These are phyloP conservation scores for Erythrocercus mccallii DNA, from an alignment of 2,113 vertebrate genomes.

Conservation along the genomic window DNA sequence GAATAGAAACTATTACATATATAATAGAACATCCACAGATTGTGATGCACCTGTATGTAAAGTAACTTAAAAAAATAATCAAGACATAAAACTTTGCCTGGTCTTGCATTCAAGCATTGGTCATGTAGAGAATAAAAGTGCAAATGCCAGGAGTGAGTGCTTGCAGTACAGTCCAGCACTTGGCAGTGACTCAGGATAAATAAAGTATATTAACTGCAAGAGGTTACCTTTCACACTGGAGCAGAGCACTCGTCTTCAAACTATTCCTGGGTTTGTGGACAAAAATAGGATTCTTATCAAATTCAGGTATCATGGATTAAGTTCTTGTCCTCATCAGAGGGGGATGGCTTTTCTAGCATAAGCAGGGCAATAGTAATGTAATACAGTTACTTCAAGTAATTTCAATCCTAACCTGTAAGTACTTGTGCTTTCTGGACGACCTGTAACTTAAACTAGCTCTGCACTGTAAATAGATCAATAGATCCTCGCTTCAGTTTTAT, in stretches of 20 bases:
- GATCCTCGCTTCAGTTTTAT: background rate
- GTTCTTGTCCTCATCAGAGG: background rate
- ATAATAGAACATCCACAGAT: background rate
- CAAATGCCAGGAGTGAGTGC: background rate
- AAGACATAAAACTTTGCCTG: background rate
- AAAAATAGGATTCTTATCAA: background rate
- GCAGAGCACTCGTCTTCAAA: background rate
- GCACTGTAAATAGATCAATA: background rate
- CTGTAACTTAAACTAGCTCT: background rate
- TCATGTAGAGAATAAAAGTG: background rate
- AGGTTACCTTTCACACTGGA: background rate
- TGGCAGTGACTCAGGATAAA: background rate
- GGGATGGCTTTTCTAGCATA: background rate
- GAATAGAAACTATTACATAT: background rate
- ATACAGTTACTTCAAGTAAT: background rate
- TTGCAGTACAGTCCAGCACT: background rate
- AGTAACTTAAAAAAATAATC: background rate
- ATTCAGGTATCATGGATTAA: background rate
- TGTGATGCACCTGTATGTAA: background rate
- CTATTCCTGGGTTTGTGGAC: background rate
- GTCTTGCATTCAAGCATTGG: background rate
- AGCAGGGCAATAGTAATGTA: background rate
- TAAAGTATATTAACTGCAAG: background rate
- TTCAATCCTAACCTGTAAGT: background rate
- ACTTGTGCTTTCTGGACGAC: background rate